phyloP scores from a whole-genome alignment of 2,797 vertebrate genomes.

The Adelosebastes latens region DNA sequence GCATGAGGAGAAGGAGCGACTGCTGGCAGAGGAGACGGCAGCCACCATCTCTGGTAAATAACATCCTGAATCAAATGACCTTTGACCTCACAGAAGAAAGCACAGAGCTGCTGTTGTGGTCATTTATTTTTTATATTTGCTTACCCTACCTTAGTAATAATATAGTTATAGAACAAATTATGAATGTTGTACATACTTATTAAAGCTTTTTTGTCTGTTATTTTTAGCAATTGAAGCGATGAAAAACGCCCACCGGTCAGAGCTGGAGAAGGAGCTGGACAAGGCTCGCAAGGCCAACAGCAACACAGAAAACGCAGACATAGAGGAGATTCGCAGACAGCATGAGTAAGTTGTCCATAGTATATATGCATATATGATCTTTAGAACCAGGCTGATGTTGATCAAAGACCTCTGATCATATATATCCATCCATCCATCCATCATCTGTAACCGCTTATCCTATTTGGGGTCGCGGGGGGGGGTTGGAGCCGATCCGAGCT shows the following conservation, averaged over 20 bases:
- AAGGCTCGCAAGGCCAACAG: slow-evolving; percentile 83
- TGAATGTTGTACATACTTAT: neutral
- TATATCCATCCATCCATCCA: no score
- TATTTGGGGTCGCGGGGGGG: no score
- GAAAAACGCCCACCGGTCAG: slow-evolving; percentile 87
- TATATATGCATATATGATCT: neutral
- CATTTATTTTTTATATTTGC: neutral
- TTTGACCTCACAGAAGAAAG: neutral
- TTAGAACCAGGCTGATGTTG: neutral
- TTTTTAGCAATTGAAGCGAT: slow-evolving; percentile 87
- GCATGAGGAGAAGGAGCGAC: slow-evolving; percentile 85
- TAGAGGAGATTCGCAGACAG: slow-evolving; percentile 84
- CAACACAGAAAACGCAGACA: slow-evolving; percentile 83
- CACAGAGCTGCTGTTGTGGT: neutral
- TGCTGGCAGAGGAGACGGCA: slow-evolving; percentile 85
- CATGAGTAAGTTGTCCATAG: slow-evolving; percentile 80
- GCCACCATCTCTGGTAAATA: slow-evolving; percentile 86
- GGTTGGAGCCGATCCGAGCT: no score
- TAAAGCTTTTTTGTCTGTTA: slow-evolving; percentile 2
- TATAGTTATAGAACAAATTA: neutral
- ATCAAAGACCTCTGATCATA: neutral
- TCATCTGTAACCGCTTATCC: no score
- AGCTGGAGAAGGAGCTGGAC: slow-evolving; percentile 87
- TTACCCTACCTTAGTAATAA: neutral
- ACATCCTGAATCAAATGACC: neutral